Conservation (phyloP, 2,113 vertebrate species). For the Chlorodrepanis virens region DNA sequence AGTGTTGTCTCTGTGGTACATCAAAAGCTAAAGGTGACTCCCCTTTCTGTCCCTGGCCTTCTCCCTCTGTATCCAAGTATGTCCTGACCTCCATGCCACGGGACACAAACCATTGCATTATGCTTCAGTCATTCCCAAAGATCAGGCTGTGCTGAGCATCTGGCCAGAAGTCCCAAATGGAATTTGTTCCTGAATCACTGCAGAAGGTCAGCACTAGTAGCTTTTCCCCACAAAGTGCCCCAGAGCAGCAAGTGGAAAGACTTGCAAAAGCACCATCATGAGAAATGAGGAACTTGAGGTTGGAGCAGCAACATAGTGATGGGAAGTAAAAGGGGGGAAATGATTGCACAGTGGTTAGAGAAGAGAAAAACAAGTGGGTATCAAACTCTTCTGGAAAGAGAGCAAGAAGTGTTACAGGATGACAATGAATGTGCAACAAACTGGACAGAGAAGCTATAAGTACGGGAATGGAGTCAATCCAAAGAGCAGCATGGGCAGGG, state of each 20-base stretch:
- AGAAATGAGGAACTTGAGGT: conserved; percentile 50
- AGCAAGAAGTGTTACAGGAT: background rate
- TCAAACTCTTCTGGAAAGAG: background rate
- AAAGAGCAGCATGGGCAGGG: background rate
- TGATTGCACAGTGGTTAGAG: conserved; percentile 1
- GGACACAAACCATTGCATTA: background rate
- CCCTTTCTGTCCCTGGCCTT: background rate
- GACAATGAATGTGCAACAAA: accelerated
- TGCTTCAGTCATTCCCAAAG: background rate
- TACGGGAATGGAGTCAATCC: background rate
- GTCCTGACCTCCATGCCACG: background rate
- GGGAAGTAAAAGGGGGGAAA: conserved; percentile 39
- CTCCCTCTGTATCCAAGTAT: background rate
- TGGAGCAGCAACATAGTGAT: background rate
- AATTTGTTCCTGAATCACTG: background rate
- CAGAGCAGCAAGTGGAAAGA: background rate
- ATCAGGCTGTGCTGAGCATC: background rate
- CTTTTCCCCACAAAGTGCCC: background rate
- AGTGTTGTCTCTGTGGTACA: accelerated
- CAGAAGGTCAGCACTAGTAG: background rate
- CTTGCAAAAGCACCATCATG: background rate
- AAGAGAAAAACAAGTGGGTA: conserved; percentile 22
- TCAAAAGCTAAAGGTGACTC: background rate
- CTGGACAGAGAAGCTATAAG: background rate
- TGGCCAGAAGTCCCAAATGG: background rate